Evolutionary conservation across 23 tunicate species (phyloP).

Genomic region (Trididemnum nubilum): DNA sequence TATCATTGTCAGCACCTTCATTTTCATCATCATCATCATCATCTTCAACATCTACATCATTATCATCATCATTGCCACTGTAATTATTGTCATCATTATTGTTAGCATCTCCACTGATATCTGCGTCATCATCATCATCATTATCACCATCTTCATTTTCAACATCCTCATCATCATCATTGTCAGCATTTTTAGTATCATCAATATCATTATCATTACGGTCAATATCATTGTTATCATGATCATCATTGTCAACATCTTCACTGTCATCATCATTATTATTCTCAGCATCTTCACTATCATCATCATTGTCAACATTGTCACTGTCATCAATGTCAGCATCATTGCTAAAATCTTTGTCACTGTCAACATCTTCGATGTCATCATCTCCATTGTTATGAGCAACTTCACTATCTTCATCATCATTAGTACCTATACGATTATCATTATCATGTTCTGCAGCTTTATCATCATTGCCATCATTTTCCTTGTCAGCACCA

Average conservation of each 20-base stretch:
- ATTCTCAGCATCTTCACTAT: neutral
- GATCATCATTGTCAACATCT: neutral
- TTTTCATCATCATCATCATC: too few species aligned
- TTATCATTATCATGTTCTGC: neutral
- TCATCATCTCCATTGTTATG: neutral
- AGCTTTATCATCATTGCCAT: neutral
- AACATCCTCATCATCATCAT: too few species aligned
- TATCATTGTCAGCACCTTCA: neutral
- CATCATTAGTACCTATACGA: neutral
- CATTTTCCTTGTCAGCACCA: too few species aligned
- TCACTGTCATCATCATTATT: neutral
- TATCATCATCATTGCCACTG: constrained; percentile 31
- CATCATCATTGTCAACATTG: too few species aligned
- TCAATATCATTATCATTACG: neutral
- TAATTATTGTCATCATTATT: too few species aligned
- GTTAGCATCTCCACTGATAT: constrained; percentile 1
- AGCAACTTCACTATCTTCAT: neutral
- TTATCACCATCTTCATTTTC: too few species aligned
- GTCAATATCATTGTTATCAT: neutral
- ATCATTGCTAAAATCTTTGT: neutral
- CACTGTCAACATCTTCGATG: neutral
- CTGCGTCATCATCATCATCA: too few species aligned
- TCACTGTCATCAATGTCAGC: neutral
- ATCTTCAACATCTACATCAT: constrained; percentile 5
- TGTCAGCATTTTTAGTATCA: neutral